Evolutionary conservation across 35 echinoderm and acorn worm species (phyloP).

Genomic region (Ophiothrix spiculata): DNA sequence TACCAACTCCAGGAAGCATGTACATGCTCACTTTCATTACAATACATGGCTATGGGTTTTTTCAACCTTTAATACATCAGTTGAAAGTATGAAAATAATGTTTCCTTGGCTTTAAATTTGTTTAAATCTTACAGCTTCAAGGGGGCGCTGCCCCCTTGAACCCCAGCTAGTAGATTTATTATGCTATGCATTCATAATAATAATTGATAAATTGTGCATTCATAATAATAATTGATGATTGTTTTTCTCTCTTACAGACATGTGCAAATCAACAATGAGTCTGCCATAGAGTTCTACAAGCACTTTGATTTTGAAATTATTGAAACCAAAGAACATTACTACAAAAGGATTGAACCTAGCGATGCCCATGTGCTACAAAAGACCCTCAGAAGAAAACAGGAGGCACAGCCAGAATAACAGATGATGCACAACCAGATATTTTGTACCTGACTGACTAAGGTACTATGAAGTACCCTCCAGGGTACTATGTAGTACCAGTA

Average conservation of each 20-base stretch:
- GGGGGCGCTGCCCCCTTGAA: too few species aligned
- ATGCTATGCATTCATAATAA: not conserved
- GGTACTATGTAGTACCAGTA: too few species aligned
- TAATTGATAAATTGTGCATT: not conserved
- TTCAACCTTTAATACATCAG: too few species aligned
- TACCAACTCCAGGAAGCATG: too few species aligned
- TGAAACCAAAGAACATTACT: slow-evolving; percentile 95
- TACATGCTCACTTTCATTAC: too few species aligned
- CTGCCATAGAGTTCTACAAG: slow-evolving; percentile 97
- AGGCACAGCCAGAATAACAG: not conserved
- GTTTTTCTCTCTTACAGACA: slow-evolving; percentile 52
- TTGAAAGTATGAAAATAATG: too few species aligned
- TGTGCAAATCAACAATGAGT: slow-evolving; percentile 98
- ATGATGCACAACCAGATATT: too few species aligned
- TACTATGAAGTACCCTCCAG: too few species aligned
- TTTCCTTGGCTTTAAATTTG: too few species aligned
- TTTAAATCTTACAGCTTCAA: too few species aligned
- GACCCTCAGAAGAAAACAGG: slow-evolving; percentile 44
- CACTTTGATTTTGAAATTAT: slow-evolving; percentile 96
- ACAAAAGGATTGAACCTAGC: slow-evolving; percentile 91
- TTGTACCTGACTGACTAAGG: too few species aligned
- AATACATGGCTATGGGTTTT: too few species aligned
- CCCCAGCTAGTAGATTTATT: not conserved
- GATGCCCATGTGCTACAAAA: slow-evolving; percentile 95
- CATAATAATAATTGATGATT: not conserved